Base-by-base conservation (phyloP, 2,797 vertebrate species). In the Silurus lanzhouensis region DNA sequence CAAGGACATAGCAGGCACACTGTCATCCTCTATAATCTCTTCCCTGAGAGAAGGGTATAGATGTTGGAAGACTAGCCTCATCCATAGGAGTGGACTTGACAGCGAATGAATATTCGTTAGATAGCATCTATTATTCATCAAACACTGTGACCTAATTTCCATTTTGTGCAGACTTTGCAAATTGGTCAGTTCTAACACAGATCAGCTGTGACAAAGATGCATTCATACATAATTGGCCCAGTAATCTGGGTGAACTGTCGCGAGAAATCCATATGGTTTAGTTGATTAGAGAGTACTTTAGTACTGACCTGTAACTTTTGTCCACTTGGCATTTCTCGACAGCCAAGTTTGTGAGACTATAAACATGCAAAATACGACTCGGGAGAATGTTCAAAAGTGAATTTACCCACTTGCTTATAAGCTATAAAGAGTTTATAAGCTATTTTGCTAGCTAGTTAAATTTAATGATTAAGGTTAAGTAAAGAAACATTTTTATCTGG, bases 91-190 rank as follows among this genome's bases (percentile, higher is more conserved):
- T 78, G 10, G 9, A 61, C 57, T 78, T 44, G 75, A 61, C 57
- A 61, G 27, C 75, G 75, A 38, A 78, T 44, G 19, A 78, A 60
- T 60, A 78, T 78, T 60, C 2, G 31, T 78, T 44, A 78, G 75
- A 78, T 61, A 22, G 75, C 57, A 22, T 78, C 55, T 61, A 78
- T 61, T 78, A 78, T 78, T 78, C 75, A 78, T 78, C 75, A 61
- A 44, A 78, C 27, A 38, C 19, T 1, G 27, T 61, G 75, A 63
- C 77, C 77, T 79, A 63, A 79, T 79, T 63, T 79, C 60, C 58
- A 63, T 19, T 46, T 15, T 38, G 46, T 61, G 77, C 77, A 79
- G 2, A 78, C 19, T 77, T 60, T 61, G 31, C 31, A 61, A 22
- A 78, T 78, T 78, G 57, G 31, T 44, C 27, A 44, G 58, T 78